Conservation (phyloP, 2,888 invertebrate genomes). For the Biston betularia region DNA sequence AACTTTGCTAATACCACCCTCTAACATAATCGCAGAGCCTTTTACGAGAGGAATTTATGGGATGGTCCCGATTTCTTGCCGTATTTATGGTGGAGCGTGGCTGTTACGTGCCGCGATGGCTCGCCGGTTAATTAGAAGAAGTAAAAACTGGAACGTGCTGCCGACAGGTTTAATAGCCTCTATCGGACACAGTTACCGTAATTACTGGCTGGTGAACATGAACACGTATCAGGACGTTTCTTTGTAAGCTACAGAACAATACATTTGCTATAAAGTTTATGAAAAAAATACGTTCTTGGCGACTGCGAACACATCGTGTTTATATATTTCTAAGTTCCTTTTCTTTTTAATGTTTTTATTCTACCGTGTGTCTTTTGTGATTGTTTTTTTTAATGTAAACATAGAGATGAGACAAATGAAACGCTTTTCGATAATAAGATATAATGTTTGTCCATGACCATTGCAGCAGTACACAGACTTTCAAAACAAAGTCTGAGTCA, state of each 20-base stretch:
- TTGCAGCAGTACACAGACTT: no score
- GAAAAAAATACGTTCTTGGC: neutral
- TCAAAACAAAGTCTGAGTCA: no score
- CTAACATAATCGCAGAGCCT: slow-evolving; percentile 86
- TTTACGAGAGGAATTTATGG: slow-evolving; percentile 86
- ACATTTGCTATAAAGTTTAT: neutral
- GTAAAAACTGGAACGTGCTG: slow-evolving; percentile 49
- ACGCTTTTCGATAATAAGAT: no score
- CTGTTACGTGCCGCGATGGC: slow-evolving; percentile 76
- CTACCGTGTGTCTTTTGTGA: no score
- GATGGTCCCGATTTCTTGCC: slow-evolving; percentile 85
- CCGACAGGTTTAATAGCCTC: slow-evolving; percentile 52
- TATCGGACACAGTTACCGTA: slow-evolving; percentile 41
- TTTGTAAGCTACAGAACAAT: slow-evolving; percentile 1
- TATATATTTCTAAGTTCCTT: neutral
- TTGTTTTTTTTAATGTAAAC: no score
- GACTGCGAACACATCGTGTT: neutral
- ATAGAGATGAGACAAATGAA: no score
- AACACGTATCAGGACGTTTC: slow-evolving; percentile 33
- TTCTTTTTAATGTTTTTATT: neutral
- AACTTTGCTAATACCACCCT: slow-evolving; percentile 87
- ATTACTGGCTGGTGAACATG: slow-evolving; percentile 23
- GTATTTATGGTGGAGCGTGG: slow-evolving; percentile 82
- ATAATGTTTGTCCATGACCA: no score
- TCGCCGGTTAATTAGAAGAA: slow-evolving; percentile 78